A percentile compares a stretch with the other conserved stretches of the same genome.
phyloP scores from a whole-genome alignment of 2,888 invertebrate genomes.

The Nephrotoma guestfalica region DNA sequence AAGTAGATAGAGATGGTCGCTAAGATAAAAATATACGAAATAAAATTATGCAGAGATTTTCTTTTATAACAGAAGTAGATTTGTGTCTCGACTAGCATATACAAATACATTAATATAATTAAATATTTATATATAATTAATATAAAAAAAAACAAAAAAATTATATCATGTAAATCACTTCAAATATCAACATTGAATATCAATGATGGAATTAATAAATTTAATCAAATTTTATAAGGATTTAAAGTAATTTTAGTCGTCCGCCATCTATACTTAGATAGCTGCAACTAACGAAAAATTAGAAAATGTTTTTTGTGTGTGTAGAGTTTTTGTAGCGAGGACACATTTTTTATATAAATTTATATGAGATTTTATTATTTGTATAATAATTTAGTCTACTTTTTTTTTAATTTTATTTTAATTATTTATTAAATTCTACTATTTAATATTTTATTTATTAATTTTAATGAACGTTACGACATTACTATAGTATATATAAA shows the following conservation, averaged over 20 bases:
- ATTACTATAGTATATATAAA: neutral
- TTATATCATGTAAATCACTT: neutral
- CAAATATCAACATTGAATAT: neutral
- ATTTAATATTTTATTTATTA: neutral
- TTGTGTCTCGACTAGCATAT: neutral
- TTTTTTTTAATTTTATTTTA: neutral
- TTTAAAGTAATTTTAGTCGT: neutral
- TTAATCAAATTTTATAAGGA: neutral
- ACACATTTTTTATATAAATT: neutral
- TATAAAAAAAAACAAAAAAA: neutral
- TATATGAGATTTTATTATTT: neutral
- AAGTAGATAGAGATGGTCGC: neutral
- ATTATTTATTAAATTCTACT: neutral
- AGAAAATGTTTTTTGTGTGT: neutral
- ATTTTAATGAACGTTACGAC: neutral
- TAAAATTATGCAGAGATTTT: neutral
- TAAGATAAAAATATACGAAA: neutral
- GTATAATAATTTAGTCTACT: neutral
- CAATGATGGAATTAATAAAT: neutral
- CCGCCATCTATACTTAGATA: neutral
- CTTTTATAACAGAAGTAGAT: neutral
- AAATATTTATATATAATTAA: neutral
- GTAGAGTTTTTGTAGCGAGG: neutral
- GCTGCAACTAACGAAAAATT: neutral
- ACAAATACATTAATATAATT: neutral